Evolutionary conservation across 2,797 vertebrate genomes (phyloP), one percentile per base, ranked within the genome.

Genomic region (Peromyscus eremicus): DNA sequence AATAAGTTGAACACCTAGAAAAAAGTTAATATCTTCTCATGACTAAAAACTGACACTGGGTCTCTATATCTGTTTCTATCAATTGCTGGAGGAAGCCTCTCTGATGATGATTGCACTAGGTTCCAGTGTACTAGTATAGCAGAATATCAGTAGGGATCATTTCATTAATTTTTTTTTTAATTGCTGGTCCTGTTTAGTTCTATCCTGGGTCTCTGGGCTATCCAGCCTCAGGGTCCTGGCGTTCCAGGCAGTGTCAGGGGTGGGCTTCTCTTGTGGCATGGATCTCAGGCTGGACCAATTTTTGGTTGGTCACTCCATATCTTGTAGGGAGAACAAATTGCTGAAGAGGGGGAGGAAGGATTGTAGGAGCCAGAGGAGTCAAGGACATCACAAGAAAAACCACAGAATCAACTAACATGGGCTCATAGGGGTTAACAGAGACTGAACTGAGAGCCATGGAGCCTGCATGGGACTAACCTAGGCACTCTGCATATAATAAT

Each of bases 1-100:
- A 34, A 40, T 34, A 7, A 64, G 13, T 40, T 73, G 40, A 49
- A 49, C 34, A 64, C 1, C 19, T 25, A 7, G 12, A 82, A 21
- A 27, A n/a, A 76, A 4, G 1, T 0, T 6, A 1, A 52, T 11
- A 25, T 19, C 5, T 2, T 40, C 2, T 60, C 79, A 73, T 2
- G 3, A 49, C 0, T 17, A 34, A 66, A 29, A n/a, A 46, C 2
- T 21, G 52, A 52, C 68, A 37, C 3, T n/a, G 34, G 6, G 3
- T 70, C 68, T 70, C 68, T 70, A 34, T 68, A 70, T 70, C 7
- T 21, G 68, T 70, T n/a, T 70, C 16, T 8, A 70, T 9, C 34
- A 70, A 52, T 52, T 14, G 7, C 6, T 37, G 16, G 68, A 70
- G 7, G 34, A 70, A 70, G 16, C 7, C 16, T 70, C 2, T 21